These are phyloP conservation scores for Rhyacichthys aspro DNA, from an alignment of 2,797 vertebrate species.

Conservation along the genomic window DNA sequence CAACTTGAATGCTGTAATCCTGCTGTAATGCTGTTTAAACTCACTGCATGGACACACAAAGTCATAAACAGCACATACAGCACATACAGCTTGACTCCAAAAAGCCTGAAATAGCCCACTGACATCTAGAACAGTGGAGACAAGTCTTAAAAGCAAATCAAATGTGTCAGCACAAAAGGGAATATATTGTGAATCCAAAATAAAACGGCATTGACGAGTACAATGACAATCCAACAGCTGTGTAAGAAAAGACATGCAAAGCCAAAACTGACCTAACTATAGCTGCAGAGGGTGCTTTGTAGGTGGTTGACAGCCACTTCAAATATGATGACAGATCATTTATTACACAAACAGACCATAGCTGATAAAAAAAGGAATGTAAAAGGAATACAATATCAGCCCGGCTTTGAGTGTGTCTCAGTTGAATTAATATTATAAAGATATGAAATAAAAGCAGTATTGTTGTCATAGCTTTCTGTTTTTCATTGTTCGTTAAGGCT, in stretches of 20 bases:
- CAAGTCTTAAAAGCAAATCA: slow-evolving; percentile 12
- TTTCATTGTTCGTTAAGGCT: neutral
- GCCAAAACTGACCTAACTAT: slow-evolving; percentile 1
- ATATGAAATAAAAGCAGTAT: too few species aligned
- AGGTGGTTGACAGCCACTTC: too few species aligned
- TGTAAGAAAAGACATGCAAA: neutral
- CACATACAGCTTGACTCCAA: neutral
- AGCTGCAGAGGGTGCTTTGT: neutral
- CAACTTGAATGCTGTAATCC: too few species aligned
- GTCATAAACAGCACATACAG: neutral
- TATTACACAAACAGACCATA: too few species aligned
- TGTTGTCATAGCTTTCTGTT: neutral
- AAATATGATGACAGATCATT: too few species aligned
- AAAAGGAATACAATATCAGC: too few species aligned
- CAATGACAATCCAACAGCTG: neutral
- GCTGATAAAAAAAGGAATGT: too few species aligned
- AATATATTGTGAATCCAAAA: slow-evolving; percentile 2
- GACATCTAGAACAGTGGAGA: neutral
- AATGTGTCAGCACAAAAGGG: slow-evolving; percentile 13
- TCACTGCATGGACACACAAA: neutral
- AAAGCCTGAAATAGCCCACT: neutral
- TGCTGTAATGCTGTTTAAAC: neutral
- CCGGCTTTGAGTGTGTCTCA: too few species aligned
- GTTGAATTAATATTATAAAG: neutral
- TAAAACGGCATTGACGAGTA: neutral